Base-by-base conservation (phyloP, 2,113 vertebrate species). In the Rhabdomys dilectus region DNA sequence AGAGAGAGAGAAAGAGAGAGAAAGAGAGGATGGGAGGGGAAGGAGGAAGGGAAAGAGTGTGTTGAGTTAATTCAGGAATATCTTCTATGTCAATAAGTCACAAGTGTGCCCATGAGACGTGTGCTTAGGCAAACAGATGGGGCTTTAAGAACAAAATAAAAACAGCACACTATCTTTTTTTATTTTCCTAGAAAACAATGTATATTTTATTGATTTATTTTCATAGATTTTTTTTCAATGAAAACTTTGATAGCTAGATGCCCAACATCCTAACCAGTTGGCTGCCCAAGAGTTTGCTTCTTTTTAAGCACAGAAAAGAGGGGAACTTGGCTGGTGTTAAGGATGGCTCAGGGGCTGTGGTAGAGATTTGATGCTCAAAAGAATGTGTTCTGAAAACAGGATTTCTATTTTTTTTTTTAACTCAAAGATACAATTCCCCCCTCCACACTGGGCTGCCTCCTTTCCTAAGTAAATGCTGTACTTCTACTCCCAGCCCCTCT, bases 61-160 rank as follows among this genome's bases (percentile, higher is more conserved):
- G 4, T 42, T 42, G 22, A 66, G 68, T 90, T 81, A 82, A 75
- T 48, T 58, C 56, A 62, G 36, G 26, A 89, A 78, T 51, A 64
- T 81, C 81, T 92, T 86, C 81, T 70, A 29, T 56, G 72, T 81
- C 86, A 81, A 3, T 42, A 88, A 93, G 70, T 93, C 91, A 87
- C 53, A 88, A 78, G 34, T 76, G 45, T 66, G 56, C 36, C 72
- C 15, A 48, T 13, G 36, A 75, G 87, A 92, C 85, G 70, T 42
- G 11, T 56, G 26, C 36, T 73, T 72, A 58, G 48, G 45, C 45
- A 78, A 36, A n/a, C 45, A 64, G 17, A 77, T 9, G 31, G 90
- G 56, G 3, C n/a, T 90, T 91, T 87, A 56, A 93, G 82, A 76
- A 95, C 53, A 93, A 95, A 92, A 97, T 96, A 95, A 91, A 42